Base-by-base conservation (phyloP, 2,797 vertebrate species). In the Catamblyrhynchus diadema region DNA sequence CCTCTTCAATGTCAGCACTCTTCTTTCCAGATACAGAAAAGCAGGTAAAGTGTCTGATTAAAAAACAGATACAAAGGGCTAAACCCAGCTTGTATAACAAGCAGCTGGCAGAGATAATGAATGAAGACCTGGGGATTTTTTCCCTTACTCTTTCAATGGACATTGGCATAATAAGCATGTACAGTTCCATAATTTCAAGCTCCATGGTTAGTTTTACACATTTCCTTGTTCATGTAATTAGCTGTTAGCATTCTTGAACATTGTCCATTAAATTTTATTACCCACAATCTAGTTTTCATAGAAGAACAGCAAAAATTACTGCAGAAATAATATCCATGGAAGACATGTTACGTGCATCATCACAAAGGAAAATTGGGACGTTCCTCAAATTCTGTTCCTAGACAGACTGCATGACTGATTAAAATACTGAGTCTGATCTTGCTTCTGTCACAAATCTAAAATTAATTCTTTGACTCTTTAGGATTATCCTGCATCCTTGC, bases 181-280 rank as follows among this genome's bases (percentile, higher is more conserved):
- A n/a, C n/a, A 86, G 54, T 66, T 81, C 77, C 27, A 24, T 84
- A 30, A 94, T 90, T 92, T 92, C 86, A 51, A 94, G 88, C 90
- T 95, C 77, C 50, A 53, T 1, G 2, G 77, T 88, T 81, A 79
- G 77, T 91, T 96, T 89, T 94, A 88, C 93, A 94, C 84, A 70
- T 67, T 90, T 82, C 94, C 66, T 95, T 83, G 60, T 94, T 86
- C 69, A 86, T 95, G 62, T 90, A 93, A 94, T 97, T 96, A 93
- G 80, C 80, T 81, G 80, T 75, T 95, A 96, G 60, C 69, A 45
- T 96, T 96, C 77, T 33, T 95, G 67, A 92, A 59, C 77, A 62
- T 35, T 75, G 42, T 27, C 88, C 82, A 94, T 83, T 94, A 95
- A 94, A 94, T 94, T 84, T 95, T 74, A 96, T 88, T 91, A 86